These are phyloP conservation scores for Tineola bisselliella DNA, from an alignment of 2,888 invertebrate genomes.

Conservation along the genomic window DNA sequence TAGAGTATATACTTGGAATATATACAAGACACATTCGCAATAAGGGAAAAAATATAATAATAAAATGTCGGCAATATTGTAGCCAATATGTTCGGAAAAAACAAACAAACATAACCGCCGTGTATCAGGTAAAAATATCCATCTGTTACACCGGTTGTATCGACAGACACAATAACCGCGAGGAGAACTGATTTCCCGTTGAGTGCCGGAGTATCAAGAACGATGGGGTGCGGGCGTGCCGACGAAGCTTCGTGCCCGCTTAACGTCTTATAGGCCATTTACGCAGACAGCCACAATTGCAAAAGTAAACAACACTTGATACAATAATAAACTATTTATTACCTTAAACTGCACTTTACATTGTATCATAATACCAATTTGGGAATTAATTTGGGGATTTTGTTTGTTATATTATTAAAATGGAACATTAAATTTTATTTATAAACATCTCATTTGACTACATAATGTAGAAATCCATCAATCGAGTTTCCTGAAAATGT, in stretches of 20 bases:
- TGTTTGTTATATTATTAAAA: no score
- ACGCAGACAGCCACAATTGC: slow-evolving; percentile 3
- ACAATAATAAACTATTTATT: background rate
- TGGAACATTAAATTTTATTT: no score
- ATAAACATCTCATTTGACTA: slow-evolving; percentile 50
- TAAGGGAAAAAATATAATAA: slow-evolving; percentile 31
- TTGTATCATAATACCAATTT: background rate
- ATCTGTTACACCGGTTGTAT: slow-evolving; percentile 39
- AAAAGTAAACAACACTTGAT: background rate
- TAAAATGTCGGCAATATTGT: slow-evolving; percentile 29
- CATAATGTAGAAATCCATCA: slow-evolving; percentile 37
- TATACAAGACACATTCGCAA: slow-evolving; percentile 30
- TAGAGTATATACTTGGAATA: background rate
- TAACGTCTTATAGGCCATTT: slow-evolving; percentile 13
- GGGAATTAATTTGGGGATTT: no score
- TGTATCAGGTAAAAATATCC: slow-evolving; percentile 34
- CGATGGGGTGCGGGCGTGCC: slow-evolving; percentile 9
- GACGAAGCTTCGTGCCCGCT: background rate
- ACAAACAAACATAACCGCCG: slow-evolving; percentile 28
- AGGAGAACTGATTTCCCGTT: background rate
- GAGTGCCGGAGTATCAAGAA: background rate
- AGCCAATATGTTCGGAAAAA: slow-evolving; percentile 41
- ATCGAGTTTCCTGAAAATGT: slow-evolving; percentile 28
- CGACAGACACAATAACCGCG: slow-evolving; percentile 24
- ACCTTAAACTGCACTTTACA: background rate